Evolutionary conservation across 2,113 vertebrate species (phyloP).

Genomic region (Formicarius rufipectus): DNA sequence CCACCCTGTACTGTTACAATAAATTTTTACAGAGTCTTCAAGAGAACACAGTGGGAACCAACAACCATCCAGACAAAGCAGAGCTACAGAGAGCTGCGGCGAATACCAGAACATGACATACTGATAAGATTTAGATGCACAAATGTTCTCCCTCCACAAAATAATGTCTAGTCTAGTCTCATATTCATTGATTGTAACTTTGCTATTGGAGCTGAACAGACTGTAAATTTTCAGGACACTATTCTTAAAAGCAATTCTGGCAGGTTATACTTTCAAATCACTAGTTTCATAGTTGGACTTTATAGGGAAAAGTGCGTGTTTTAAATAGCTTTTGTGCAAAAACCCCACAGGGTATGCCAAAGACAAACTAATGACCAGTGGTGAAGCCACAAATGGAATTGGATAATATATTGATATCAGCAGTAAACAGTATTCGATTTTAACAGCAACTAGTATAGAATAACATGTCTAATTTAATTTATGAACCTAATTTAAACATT

Average conservation of each 20-base stretch:
- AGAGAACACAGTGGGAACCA: not conserved
- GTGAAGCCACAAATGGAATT: conserved; percentile 12
- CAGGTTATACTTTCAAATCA: not conserved
- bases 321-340: conserved; percentile 3
- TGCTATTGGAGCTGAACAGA: not conserved
- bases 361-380: conserved; percentile 9
- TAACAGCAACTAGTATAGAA: conserved; percentile 9
- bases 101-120: not conserved
- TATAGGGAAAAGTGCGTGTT: not conserved
- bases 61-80: not conserved
- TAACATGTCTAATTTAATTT: conserved; percentile 43
- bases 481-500: conserved; percentile 2
- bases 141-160: not conserved
- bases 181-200: not conserved
- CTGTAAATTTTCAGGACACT: not conserved
- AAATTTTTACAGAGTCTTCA: not conserved
- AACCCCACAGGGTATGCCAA: not conserved
- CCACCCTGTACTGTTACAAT: not conserved
- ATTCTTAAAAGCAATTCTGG: not conserved
- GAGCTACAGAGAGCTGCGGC: not conserved
- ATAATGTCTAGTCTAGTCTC: not conserved
- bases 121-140: not conserved
- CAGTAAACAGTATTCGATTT: conserved; percentile 28
- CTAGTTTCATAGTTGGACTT: not conserved
- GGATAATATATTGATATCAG: not conserved